Evolutionary conservation across 2,797 vertebrate genomes (phyloP), one percentile per base, ranked within the genome.

Genomic region (Argyrosomus regius): DNA sequence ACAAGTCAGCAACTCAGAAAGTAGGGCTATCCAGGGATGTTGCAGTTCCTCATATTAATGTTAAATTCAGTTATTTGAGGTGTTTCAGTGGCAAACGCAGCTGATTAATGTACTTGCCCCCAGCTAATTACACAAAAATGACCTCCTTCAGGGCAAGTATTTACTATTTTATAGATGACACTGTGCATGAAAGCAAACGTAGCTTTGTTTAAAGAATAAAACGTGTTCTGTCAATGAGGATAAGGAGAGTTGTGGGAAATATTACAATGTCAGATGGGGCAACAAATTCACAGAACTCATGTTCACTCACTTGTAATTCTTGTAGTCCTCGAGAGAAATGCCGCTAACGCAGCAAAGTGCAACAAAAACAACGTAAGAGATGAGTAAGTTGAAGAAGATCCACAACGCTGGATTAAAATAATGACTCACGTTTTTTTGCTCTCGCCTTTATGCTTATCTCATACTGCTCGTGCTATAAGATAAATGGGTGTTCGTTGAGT

Each of bases 401-500:
- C 61, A 60, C 28, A 71, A 66, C 24, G 28, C 59, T 12, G n/a
- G 46, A 67, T 86, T 67, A 41, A 59, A 64, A 66, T 67, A 72
- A 60, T 41, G 52, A 69, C 35, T 75, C 17, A 14, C 22, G 14
- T 45, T 71, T 57, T 57, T 57, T 53, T 16, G 17, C 70, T 63
- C 26, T 57, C 17, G 22, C 60, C 3, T 82, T 74, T 49, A 57
- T 52, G 24, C 60, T 35, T 16, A 5, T 66, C 41, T 74, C 45
- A 31, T 58, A 48, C n/a, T 53, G 48, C 53, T 39, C 18, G 2
- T 39, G 57, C 61, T 65, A 31, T 57, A 78, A 78, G 63, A 88
- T 72, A 14, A 81, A 85, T 81, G 28, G 48, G 28, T 60, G 45
- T 59, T 78, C 79, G 16, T n/a, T 17, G 35, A 73, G n/a, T 3